Evolutionary conservation across 2,888 invertebrate genomes (phyloP), one percentile per base, ranked within the genome.

Genomic region (Ochropleura plecta): DNA sequence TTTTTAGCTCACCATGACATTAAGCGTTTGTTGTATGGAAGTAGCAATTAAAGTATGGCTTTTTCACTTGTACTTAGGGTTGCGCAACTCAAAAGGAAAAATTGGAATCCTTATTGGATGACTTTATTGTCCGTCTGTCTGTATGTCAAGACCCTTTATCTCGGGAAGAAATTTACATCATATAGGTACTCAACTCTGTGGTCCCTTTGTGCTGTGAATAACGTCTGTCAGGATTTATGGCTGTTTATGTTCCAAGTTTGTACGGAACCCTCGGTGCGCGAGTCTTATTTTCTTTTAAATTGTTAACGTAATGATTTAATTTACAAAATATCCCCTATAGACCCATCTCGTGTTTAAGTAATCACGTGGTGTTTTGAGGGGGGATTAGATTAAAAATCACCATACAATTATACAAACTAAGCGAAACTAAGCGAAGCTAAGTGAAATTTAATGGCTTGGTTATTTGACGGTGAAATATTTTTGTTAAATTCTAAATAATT

Each of bases 281-380:
- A 30, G 30, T 30, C 1, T 30, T 30, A 2, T 30, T 30, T 30
- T 30, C 18, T 8, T 16, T 5, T 42, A 18, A 14, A 3, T n/a
- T 60, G n/a, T 10, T 42, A 60, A 42, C 42, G 18, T 12, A 18
- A 5, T 55, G 8, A 44, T 53, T 53, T 8, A 30, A 12, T 57
- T 30, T 44, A 18, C 4, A 18, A 44, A 51, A 75, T 84, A 92
- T 93, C 94, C 94, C 92, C 88, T 91, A 62, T 83, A 93, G 93
- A 94, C 94, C 91, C 93, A 89, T 88, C 90, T 83, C 89, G 89
- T 87, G 91, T 88, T 81, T 10, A 57, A 84, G 90, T 81, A 81
- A 77, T 79, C 89, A 82, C 89, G 89, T 89, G 91, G 81, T 90
- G 93, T 91, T 94, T 92, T 94, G 94, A 94, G 94, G 92, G 88